Percentiles rank a stretch among this genome's conserved stretches.
Evolutionary conservation across 2,113 vertebrate genomes (phyloP).

Genomic region (Sphaerodactylus townsendi): DNA sequence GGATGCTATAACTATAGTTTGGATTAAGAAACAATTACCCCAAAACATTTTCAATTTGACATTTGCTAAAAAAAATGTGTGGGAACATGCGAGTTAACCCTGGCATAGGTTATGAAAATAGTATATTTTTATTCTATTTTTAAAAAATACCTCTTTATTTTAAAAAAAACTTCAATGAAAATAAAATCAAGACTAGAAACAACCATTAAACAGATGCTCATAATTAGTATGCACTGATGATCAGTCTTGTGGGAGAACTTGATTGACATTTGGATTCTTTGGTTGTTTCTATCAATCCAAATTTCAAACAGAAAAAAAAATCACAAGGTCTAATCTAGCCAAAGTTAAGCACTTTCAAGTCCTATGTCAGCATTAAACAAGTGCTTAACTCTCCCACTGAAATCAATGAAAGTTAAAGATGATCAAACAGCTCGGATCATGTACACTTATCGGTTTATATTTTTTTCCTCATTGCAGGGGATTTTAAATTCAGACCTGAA

Average conservation of each 20-base stretch:
- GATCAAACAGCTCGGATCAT: neutral
- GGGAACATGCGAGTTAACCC: neutral
- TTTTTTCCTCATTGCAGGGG: neutral
- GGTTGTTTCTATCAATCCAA: neutral
- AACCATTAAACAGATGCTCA: neutral
- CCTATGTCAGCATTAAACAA: neutral
- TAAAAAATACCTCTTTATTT: constrained; percentile 42
- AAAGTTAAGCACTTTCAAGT: neutral
- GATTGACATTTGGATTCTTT: constrained; percentile 22
- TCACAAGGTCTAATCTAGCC: neutral
- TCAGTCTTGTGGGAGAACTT: rapidly evolving
- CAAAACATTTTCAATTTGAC: neutral
- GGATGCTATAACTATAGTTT: neutral
- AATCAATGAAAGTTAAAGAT: neutral
- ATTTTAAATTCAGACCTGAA: neutral
- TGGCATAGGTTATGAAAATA: constrained; percentile 17
- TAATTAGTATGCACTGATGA: neutral
- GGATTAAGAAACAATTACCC: neutral
- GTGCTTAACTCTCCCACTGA: neutral
- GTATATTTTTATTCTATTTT: constrained; percentile 36
- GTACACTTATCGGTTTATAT: neutral
- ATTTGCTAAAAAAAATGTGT: neutral
- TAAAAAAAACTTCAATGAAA: neutral
- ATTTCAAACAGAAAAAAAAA: neutral
- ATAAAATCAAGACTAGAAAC: neutral